phyloP scores from a whole-genome alignment of 2,113 vertebrate genomes.

The Isurus oxyrinchus region DNA sequence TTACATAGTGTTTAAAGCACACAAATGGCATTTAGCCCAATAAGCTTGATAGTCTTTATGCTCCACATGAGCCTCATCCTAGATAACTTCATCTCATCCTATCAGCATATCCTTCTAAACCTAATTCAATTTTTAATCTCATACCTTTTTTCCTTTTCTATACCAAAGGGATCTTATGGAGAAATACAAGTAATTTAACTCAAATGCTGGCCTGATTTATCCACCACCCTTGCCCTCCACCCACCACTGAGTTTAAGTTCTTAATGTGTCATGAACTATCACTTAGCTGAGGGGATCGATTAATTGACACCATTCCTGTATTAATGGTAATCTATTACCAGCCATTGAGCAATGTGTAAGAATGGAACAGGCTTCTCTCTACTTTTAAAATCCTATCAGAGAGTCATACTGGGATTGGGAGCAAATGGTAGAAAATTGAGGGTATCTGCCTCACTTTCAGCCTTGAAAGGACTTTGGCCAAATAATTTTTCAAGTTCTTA shows the following conservation, averaged over 20 bases:
- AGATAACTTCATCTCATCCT: neutral
- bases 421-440: neutral
- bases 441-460: neutral
- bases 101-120: neutral
- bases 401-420: too few species aligned
- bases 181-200: neutral
- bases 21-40: neutral
- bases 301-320: neutral
- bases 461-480: too few species aligned
- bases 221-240: too few species aligned
- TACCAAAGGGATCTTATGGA: neutral
- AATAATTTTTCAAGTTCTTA: neutral
- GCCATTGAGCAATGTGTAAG: neutral
- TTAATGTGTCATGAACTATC: neutral
- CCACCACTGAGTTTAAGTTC: too few species aligned
- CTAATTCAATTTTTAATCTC: neutral
- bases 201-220: neutral
- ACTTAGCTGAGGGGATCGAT: neutral
- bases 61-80: too few species aligned
- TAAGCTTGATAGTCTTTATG: too few species aligned
- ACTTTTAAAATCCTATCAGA: neutral
- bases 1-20: neutral
- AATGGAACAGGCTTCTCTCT: neutral
- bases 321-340: neutral
- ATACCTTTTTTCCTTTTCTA: neutral